Percentiles rank a stretch among this genome's conserved stretches.
Evolutionary conservation across 2,113 vertebrate genomes (phyloP).

Genomic region (Bufo gargarizans): DNA sequence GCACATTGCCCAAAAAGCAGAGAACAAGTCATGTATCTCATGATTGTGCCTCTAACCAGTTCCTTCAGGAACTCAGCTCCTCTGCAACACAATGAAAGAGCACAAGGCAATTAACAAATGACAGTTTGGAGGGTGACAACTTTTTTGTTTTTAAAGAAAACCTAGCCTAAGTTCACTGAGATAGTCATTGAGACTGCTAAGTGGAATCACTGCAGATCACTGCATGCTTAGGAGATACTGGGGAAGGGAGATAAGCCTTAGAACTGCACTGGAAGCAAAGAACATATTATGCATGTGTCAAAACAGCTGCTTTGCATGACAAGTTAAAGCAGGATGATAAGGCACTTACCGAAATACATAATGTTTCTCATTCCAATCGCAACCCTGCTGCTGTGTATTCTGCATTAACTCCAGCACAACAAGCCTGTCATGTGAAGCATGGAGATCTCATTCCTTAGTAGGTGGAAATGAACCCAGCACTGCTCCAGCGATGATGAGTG

Average conservation of each 20-base stretch:
- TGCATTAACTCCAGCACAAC: constrained; percentile 75
- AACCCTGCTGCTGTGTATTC: constrained; percentile 78
- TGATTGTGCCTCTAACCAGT: constrained; percentile 47
- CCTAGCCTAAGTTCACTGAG: constrained; percentile 65
- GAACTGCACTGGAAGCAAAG: constrained; percentile 1
- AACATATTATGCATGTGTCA: background rate
- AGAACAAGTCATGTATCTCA: constrained; percentile 55
- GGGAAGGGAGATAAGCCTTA: background rate
- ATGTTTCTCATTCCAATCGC: constrained; percentile 88
- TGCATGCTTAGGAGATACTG: background rate
- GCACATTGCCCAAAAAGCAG: constrained; percentile 59
- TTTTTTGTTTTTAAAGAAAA: constrained; percentile 64
- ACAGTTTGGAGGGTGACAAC: constrained; percentile 50
- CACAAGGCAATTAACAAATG: background rate
- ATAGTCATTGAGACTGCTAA: constrained; percentile 34
- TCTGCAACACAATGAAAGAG: constrained; percentile 27
- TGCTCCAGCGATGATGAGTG: constrained; percentile 65
- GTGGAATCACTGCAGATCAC: constrained; percentile 4
- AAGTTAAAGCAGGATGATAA: constrained; percentile 59
- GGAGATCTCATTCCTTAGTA: constrained; percentile 78
- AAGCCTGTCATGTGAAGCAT: constrained; percentile 68
- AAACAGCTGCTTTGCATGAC: constrained; percentile 62
- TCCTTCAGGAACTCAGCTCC: constrained; percentile 54
- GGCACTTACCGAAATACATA: constrained; percentile 97
- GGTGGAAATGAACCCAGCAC: constrained; percentile 72